Evolutionary conservation across 2,113 vertebrate species (phyloP).

Genomic region (Odocoileus hemionus): DNA sequence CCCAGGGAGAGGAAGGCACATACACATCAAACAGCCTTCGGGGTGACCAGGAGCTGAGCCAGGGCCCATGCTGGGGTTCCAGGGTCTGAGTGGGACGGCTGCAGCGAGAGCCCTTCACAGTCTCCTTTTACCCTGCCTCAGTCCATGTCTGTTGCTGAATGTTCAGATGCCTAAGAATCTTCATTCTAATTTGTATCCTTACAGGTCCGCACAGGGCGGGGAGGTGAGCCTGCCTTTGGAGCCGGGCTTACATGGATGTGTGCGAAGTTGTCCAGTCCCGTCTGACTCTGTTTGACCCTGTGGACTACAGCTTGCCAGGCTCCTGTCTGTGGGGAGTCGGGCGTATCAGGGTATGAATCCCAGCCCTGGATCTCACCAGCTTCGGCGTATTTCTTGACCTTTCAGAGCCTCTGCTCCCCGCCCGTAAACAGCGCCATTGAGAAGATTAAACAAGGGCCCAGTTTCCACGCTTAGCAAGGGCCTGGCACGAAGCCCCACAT

Average conservation of each 20-base stretch:
- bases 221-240: background rate
- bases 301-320: background rate
- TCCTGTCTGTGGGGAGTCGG: background rate
- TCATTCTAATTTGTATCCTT: background rate
- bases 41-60: background rate
- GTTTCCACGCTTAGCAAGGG: background rate
- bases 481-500: background rate
- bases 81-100: background rate
- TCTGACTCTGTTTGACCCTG: background rate
- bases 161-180: background rate
- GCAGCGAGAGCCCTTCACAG: fast-evolving
- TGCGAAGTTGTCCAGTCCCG: background rate
- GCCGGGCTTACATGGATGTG: background rate
- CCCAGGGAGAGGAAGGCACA: background rate
- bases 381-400: background rate
- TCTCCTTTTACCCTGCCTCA: background rate
- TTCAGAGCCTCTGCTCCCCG: background rate
- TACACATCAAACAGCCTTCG: background rate
- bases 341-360: background rate
- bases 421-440: background rate
- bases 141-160: background rate
- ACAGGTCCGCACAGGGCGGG: background rate
- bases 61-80: background rate
- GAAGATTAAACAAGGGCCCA: background rate
- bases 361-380: background rate